phyloP scores from a whole-genome alignment of 2,113 vertebrate species.

The Aphelocoma coerulescens region DNA sequence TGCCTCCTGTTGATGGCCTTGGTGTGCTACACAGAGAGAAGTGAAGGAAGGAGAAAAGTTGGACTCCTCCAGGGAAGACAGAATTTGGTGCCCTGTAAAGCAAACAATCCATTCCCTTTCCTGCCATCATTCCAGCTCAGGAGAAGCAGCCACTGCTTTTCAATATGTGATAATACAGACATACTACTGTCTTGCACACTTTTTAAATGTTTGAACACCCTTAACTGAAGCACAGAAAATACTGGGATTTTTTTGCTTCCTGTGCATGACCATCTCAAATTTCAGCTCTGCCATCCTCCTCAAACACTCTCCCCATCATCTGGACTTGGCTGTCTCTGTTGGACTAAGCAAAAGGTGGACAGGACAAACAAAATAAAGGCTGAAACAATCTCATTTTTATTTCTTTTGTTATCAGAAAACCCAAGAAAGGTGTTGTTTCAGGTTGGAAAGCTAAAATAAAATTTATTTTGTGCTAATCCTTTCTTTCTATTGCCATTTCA shows the following conservation, averaged over 20 bases:
- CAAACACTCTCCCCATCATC: not conserved
- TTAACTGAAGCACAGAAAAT: not conserved
- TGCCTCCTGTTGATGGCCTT: conserved; percentile 95
- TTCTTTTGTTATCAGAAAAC: not conserved
- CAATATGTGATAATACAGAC: not conserved
- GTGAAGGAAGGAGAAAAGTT: not conserved
- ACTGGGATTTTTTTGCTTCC: not conserved
- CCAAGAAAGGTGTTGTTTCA: not conserved
- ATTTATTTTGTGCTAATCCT: not conserved
- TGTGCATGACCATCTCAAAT: not conserved
- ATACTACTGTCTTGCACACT: not conserved
- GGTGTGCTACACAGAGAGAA: conserved; percentile 69
- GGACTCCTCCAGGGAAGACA: not conserved
- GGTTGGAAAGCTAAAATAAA: not conserved
- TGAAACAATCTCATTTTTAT: not conserved
- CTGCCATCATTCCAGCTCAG: not conserved
- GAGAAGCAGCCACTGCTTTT: not conserved
- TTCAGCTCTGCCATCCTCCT: not conserved
- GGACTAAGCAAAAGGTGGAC: not conserved
- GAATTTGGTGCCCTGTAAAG: not conserved
- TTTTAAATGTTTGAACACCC: not conserved
- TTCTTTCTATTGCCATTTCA: not conserved
- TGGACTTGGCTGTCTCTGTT: not conserved
- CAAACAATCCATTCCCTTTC: not conserved
- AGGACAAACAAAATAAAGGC: not conserved